Percentiles rank a stretch among this genome's conserved stretches.
Conservation (phyloP, 2,888 invertebrate species). For the Heliconius charithonia region DNA sequence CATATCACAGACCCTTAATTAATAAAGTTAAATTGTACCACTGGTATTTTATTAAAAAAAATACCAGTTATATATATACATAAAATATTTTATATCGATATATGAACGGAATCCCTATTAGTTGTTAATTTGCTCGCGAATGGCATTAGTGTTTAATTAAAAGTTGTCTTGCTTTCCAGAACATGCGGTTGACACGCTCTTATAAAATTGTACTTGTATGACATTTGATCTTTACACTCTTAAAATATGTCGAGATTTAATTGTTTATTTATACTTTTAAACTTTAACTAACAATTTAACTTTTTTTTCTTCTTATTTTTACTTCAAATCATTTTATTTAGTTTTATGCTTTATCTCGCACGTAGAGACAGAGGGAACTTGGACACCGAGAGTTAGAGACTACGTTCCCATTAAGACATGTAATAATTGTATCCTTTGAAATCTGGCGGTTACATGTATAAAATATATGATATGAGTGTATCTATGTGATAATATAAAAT, state of each 20-base stretch:
- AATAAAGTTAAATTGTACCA: too few relatives aligned
- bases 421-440: too few relatives aligned
- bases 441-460: too few relatives aligned
- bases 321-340: neutral
- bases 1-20: too few relatives aligned
- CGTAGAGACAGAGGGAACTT: neutral
- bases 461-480: too few relatives aligned
- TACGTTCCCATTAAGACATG: neutral
- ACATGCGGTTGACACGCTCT: conserved; percentile 63
- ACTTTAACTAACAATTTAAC: too few relatives aligned
- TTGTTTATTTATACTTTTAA: neutral
- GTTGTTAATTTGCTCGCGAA: conserved; percentile 73
- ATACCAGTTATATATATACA: too few relatives aligned
- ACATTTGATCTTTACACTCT: conserved; percentile 33
- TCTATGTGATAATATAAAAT: too few relatives aligned
- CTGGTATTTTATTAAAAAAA: too few relatives aligned
- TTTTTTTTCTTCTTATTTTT: too few relatives aligned
- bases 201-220: conserved; percentile 55
- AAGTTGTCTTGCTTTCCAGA: conserved; percentile 68
- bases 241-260: conserved; percentile 1
- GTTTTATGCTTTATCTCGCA: neutral
- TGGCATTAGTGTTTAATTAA: conserved; percentile 79
- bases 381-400: neutral
- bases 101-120: conserved; percentile 53
- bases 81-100: too few relatives aligned